A percentile compares a stretch with the other conserved stretches of the same genome.
These are phyloP conservation scores for Sycophila texana DNA, from an alignment of 2,888 invertebrate species.

Conservation along the genomic window DNA sequence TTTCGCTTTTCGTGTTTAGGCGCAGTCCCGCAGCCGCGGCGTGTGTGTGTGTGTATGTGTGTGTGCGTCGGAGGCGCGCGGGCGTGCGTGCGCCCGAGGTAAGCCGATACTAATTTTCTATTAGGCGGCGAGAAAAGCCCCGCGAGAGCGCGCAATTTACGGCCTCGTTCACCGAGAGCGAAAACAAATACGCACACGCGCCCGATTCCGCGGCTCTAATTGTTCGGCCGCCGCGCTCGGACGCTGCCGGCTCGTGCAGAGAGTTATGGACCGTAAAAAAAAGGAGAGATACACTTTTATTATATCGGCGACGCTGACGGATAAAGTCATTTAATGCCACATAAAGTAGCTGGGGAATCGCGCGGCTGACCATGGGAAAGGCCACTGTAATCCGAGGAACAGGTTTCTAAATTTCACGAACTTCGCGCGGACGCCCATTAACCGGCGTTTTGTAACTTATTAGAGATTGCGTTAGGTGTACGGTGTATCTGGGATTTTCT, in stretches of 20 bases:
- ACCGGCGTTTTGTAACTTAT: background rate
- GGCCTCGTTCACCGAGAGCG: constrained; percentile 47
- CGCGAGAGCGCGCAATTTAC: constrained; percentile 34
- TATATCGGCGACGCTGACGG: background rate
- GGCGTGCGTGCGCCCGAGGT: constrained; percentile 52
- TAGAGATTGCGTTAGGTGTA: too few species aligned
- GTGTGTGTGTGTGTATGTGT: background rate
- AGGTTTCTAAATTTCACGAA: constrained; percentile 2
- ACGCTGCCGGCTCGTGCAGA: too few species aligned
- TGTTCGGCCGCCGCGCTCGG: too few species aligned
- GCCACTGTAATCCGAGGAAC: constrained; percentile 7
- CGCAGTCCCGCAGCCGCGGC: constrained; percentile 65
- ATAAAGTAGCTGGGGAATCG: background rate
- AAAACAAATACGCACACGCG: constrained; percentile 42
- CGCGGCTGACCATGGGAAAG: background rate
- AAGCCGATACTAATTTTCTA: constrained; percentile 72
- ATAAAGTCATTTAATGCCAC: background rate
- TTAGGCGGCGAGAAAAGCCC: constrained; percentile 58
- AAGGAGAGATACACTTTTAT: too few species aligned
- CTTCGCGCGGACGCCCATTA: background rate
- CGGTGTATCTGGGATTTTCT: too few species aligned
- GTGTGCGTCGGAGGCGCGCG: too few species aligned
- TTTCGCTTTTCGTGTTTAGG: constrained; percentile 72
- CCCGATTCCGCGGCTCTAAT: too few species aligned
- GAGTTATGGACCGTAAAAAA: too few species aligned